Evolutionary conservation across 1,140 invertebrate genomes (phyloP).

Genomic region (Neelides sp.): DNA sequence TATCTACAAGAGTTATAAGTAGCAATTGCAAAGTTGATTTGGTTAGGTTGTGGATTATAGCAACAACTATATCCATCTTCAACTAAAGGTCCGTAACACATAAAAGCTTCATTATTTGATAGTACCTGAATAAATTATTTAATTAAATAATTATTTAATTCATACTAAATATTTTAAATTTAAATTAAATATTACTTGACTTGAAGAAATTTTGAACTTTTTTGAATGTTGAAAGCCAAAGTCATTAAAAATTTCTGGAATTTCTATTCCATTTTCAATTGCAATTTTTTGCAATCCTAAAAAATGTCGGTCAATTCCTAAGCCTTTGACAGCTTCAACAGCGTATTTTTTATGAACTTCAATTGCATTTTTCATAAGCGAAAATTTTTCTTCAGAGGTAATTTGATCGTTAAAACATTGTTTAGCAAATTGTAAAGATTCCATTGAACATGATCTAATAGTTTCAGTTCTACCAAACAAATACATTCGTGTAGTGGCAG

Average conservation of each 20-base stretch:
- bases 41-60: constrained; percentile 61
- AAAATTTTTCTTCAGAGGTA: constrained; percentile 42
- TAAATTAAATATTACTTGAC: too few relatives aligned
- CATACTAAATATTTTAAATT: too few relatives aligned
- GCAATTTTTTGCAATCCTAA: constrained; percentile 73
- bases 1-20: constrained; percentile 47
- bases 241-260: constrained; percentile 65
- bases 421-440: constrained; percentile 62
- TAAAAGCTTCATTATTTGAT: constrained; percentile 56
- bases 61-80: constrained; percentile 69
- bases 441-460: constrained; percentile 71
- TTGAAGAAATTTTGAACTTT: constrained; percentile 69
- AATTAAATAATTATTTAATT: too few relatives aligned
- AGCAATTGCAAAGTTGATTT: constrained; percentile 53
- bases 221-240: constrained; percentile 52
- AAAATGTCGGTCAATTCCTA: constrained; percentile 72
- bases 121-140: constrained; percentile 61
- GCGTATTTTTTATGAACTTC: constrained; percentile 67
- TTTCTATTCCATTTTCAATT: constrained; percentile 53
- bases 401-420: constrained; percentile 45
- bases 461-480: constrained; percentile 73
- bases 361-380: constrained; percentile 56
- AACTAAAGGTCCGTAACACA: constrained; percentile 66
- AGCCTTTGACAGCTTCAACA: constrained; percentile 56
- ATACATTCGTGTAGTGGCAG: constrained; percentile 67